phyloP scores from a whole-genome alignment of 2,113 vertebrate species.

The Danio rerio region GRCz12tu NC_133189.1:57438501-57439000 shows the following conservation, averaged over 20 bases:
- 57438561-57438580: slow-evolving; percentile 59
- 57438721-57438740: slow-evolving; percentile 83
- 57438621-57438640: slow-evolving; percentile 68
- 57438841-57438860: neutral
- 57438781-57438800: slow-evolving; percentile 98
- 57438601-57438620: slow-evolving; percentile 67
- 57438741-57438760: slow-evolving; percentile 94
- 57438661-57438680: slow-evolving; percentile 41
- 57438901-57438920: too few species aligned
- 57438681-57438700: slow-evolving; percentile 63
- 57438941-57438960: too few species aligned
- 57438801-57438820: slow-evolving; percentile 97
- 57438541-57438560: slow-evolving; percentile 62
- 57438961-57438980: too few species aligned
- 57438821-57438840: slow-evolving; percentile 86
- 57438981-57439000: too few species aligned
- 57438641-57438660: slow-evolving; percentile 72
- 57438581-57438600: slow-evolving; percentile 61
- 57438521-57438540: slow-evolving; percentile 60
- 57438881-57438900: neutral
- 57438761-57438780: slow-evolving; percentile 99
- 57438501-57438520: slow-evolving; percentile 69
- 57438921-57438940: too few species aligned
- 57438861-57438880: neutral
- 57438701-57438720: slow-evolving; percentile 64